A percentile compares a stretch with the other conserved stretches of the same genome.
Conservation (phyloP, 2,113 vertebrate genomes). For the Dryoscopus gambensis region DNA sequence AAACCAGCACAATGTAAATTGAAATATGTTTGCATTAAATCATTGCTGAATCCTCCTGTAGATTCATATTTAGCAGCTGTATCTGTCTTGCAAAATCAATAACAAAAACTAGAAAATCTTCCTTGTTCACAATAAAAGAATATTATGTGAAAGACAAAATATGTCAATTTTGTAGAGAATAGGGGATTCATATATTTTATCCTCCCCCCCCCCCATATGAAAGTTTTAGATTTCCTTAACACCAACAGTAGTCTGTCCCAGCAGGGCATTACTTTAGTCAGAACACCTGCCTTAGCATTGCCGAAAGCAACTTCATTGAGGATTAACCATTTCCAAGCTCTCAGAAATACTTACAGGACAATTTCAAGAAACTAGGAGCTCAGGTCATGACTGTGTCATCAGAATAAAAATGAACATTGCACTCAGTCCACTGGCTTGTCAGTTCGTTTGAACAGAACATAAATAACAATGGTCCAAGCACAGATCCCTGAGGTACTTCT, state of each 20-base stretch:
- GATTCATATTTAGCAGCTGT: not conserved
- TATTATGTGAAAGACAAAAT: not conserved
- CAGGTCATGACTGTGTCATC: slow-evolving; percentile 37
- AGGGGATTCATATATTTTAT: not conserved
- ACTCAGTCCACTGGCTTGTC: slow-evolving; percentile 60
- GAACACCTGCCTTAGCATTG: not conserved
- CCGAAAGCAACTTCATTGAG: not conserved
- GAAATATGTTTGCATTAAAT: not conserved
- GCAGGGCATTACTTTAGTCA: not conserved
- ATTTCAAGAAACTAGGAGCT: not conserved
- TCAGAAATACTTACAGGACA: not conserved
- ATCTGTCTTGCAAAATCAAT: not conserved
- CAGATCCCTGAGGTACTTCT: slow-evolving; percentile 68
- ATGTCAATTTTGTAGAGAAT: not conserved
- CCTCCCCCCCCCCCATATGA: rapidly evolving
- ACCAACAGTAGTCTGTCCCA: not conserved
- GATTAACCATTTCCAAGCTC: slow-evolving; percentile 22
- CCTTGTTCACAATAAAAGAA: not conserved
- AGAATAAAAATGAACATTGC: slow-evolving; percentile 50
- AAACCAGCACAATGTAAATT: not conserved
- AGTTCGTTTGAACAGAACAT: slow-evolving; percentile 72
- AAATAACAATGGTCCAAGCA: slow-evolving; percentile 73
- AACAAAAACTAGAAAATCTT: not conserved
- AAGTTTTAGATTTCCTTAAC: not conserved
- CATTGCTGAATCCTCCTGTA: not conserved